Percentiles rank a stretch among this genome's conserved stretches.
Evolutionary conservation across 2,888 invertebrate species (phyloP).

Genomic region (Leucozona laternaria): DNA sequence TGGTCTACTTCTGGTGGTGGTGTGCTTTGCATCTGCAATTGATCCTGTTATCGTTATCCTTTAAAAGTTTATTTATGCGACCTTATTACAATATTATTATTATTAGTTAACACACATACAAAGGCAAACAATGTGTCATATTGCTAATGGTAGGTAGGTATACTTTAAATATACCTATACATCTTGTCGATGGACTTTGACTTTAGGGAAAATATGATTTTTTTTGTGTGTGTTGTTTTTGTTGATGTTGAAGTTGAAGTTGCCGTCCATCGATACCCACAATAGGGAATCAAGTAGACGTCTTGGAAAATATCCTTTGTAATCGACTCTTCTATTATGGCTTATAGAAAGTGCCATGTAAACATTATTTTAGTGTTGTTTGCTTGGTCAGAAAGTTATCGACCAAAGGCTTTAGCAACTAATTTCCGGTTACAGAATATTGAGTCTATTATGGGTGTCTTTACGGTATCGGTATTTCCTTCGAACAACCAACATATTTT

Average conservation of each 20-base stretch:
- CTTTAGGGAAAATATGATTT: constrained; percentile 11
- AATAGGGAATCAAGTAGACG: constrained; percentile 21
- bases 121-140: constrained; percentile 17
- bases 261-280: constrained; percentile 30
- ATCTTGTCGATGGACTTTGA: constrained; percentile 2
- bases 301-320: constrained; percentile 54
- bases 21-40: constrained; percentile 71
- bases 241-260: constrained; percentile 12
- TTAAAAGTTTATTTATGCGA: constrained; percentile 70
- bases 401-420: constrained; percentile 66
- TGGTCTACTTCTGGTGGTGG: constrained; percentile 63
- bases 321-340: constrained; percentile 54
- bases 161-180: not conserved
- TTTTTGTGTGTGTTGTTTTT: not conserved
- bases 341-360: constrained; percentile 65
- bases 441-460: constrained; percentile 39
- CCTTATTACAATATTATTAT: constrained; percentile 75
- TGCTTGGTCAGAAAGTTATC: constrained; percentile 66
- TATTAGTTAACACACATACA: constrained; percentile 56
- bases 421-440: constrained; percentile 68
- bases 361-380: constrained; percentile 63
- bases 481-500: not conserved
- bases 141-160: not conserved
- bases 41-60: constrained; percentile 75
- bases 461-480: constrained; percentile 52